Percentiles rank a stretch among this genome's conserved stretches.
Conservation (phyloP, 2,888 invertebrate species). For the Diplolepis rosae region DNA sequence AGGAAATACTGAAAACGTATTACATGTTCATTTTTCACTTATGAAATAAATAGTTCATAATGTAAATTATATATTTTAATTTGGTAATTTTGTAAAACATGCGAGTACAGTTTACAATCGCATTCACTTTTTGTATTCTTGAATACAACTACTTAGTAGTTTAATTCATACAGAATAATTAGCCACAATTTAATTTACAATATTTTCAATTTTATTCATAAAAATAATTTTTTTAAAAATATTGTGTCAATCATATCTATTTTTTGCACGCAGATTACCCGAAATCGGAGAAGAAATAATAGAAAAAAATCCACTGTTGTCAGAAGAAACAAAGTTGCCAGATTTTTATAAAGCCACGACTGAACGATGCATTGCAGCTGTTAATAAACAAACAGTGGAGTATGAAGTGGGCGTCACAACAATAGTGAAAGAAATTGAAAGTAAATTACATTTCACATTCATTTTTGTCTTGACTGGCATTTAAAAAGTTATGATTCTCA, state of each 20-base stretch:
- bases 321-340: slow-evolving; percentile 82
- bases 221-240: slow-evolving; percentile 31
- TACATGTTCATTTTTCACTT: no score
- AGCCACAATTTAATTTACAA: neutral
- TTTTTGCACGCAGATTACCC: slow-evolving; percentile 79
- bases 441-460: slow-evolving; percentile 2
- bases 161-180: no score
- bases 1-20: no score
- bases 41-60: no score
- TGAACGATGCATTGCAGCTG: slow-evolving; percentile 88
- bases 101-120: no score
- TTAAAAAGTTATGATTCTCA: no score
- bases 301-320: slow-evolving; percentile 84
- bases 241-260: neutral
- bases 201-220: slow-evolving; percentile 4
- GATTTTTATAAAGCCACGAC: slow-evolving; percentile 87
- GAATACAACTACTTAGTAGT: no score
- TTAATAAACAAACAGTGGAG: slow-evolving; percentile 87
- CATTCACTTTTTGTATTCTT: no score
- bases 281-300: slow-evolving; percentile 89
- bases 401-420: slow-evolving; percentile 85
- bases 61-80: no score
- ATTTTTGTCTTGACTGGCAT: slow-evolving; percentile 16
- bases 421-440: slow-evolving; percentile 78
- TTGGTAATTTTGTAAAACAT: no score